Evolutionary conservation across 2,888 invertebrate species (phyloP).

Genomic region (Eupithecia inturbata): DNA sequence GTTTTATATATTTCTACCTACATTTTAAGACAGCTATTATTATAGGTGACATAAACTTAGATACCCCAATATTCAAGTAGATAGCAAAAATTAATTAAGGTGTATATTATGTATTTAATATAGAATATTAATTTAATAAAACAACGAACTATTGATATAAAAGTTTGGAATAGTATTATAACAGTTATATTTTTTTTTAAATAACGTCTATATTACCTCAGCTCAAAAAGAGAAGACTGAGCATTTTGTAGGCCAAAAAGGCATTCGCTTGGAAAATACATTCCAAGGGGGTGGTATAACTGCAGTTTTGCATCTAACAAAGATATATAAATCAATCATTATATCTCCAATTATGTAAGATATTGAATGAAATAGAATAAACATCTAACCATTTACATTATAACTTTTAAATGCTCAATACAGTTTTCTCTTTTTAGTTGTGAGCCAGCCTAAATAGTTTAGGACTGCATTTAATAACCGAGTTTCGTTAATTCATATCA

Average conservation of each 20-base stretch:
- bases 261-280: constrained; percentile 20
- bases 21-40: constrained; percentile 33
- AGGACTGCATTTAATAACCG: constrained; percentile 28
- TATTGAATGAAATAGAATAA: not conserved
- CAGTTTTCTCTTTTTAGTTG: constrained; percentile 30
- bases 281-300: not conserved
- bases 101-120: constrained; percentile 39
- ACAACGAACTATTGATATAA: constrained; percentile 78
- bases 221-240: constrained; percentile 37
- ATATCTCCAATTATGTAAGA: not conserved
- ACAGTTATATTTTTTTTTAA: constrained; percentile 31
- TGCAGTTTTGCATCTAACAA: not conserved
- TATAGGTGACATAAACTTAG: constrained; percentile 43
- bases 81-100: constrained; percentile 60
- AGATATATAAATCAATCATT: not conserved
- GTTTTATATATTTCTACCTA: constrained; percentile 36
- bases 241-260: constrained; percentile 30
- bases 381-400: not conserved
- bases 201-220: constrained; percentile 32
- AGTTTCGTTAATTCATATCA: constrained; percentile 77
- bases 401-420: not conserved
- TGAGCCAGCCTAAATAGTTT: constrained; percentile 13
- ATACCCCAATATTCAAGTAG: constrained; percentile 70
- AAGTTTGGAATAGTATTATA: constrained; percentile 55
- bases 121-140: constrained; percentile 63